These are phyloP conservation scores for Caranx melampygus DNA, from an alignment of 2,113 vertebrate species.

Conservation along the genomic window DNA sequence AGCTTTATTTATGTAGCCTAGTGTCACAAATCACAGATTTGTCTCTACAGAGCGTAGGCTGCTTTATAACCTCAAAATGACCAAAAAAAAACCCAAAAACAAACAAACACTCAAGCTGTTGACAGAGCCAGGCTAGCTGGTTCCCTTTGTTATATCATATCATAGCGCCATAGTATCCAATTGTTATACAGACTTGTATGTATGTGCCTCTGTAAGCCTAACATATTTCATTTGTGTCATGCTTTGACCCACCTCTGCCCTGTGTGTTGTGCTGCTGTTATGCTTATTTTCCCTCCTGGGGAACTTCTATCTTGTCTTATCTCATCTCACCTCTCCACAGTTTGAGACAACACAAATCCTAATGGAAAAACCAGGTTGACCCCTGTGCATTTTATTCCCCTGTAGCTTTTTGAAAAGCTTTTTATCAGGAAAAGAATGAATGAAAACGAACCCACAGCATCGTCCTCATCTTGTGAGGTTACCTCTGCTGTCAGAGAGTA, in stretches of 20 bases:
- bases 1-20: too few relatives aligned
- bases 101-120: too few relatives aligned
- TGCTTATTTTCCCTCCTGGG: not conserved
- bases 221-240: not conserved
- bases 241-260: constrained; percentile 4
- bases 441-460: not conserved
- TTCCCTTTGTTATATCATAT: too few relatives aligned
- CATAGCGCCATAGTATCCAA: too few relatives aligned
- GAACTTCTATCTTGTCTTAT: constrained; percentile 39
- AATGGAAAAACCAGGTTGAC: constrained; percentile 3
- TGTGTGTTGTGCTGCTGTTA: not conserved
- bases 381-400: not conserved
- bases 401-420: not conserved
- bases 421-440: constrained; percentile 7
- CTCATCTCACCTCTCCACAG: not conserved
- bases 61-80: too few relatives aligned
- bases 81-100: too few relatives aligned
- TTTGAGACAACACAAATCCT: constrained; percentile 22
- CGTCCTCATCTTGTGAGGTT: not conserved
- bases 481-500: not conserved
- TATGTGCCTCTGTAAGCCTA: not conserved
- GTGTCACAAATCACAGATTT: too few relatives aligned
- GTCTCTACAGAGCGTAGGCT: too few relatives aligned
- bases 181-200: not conserved
- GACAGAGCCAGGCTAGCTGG: too few relatives aligned